Percentiles rank a stretch among this genome's conserved stretches.
Conservation (phyloP, 2,113 vertebrate genomes). For the Carettochelys insculpta region DNA sequence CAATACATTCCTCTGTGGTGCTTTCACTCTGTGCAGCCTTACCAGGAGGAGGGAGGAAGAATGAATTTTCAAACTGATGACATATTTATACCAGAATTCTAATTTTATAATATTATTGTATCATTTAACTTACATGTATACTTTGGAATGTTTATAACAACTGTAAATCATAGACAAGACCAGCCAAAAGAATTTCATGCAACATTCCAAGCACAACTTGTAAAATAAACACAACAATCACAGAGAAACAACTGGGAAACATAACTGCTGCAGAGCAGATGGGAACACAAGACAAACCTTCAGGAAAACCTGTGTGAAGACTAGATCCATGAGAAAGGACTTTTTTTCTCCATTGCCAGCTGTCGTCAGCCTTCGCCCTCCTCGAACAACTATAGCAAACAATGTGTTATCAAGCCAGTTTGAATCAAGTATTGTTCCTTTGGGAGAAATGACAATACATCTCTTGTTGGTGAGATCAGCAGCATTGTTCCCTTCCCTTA, state of each 20-base stretch:
- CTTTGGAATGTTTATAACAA: constrained; percentile 81
- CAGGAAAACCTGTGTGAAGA: not conserved
- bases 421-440: accelerated
- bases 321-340: not conserved
- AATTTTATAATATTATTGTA: constrained; percentile 76
- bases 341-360: not conserved
- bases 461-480: accelerated
- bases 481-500: accelerated
- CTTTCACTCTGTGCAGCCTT: constrained; percentile 59
- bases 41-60: constrained; percentile 43
- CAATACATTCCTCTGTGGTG: not conserved
- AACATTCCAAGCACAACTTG: constrained; percentile 71
- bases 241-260: constrained; percentile 57
- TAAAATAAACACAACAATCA: constrained; percentile 77
- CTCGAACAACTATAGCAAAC: not conserved
- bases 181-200: constrained; percentile 63
- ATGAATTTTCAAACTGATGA: constrained; percentile 59
- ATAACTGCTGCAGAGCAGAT: not conserved
- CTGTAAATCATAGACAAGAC: constrained; percentile 72
- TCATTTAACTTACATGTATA: constrained; percentile 77
- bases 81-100: constrained; percentile 77
- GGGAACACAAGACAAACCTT: not conserved
- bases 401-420: accelerated
- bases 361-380: accelerated
- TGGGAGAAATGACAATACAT: not conserved